Evolutionary conservation across 1,140 invertebrate genomes (phyloP), one percentile per base, ranked within the genome.

Genomic region (Maniola jurtina): DNA sequence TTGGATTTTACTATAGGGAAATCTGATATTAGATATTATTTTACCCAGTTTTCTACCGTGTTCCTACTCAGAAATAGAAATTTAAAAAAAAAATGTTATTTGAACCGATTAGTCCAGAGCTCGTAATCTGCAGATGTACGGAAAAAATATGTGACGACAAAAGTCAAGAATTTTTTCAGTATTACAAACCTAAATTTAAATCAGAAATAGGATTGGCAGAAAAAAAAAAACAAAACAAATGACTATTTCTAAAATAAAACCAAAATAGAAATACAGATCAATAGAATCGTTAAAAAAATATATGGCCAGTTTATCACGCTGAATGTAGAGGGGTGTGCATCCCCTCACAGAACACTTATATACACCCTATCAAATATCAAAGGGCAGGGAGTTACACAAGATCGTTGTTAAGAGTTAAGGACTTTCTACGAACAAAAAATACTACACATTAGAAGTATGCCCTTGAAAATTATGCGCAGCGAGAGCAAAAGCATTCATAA

Each of bases 391-490:
- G 55, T 40, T 16, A 57, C 66, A 68, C 38, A 69, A 74, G 61
- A 64, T 70, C 68, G 50, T 72, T 76, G 68, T 77, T 62, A 67
- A 59, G 62, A 70, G 71, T 62, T 66, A 69, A 57, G 69, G 57
- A 66, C 55, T 61, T 65, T 71, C 54, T 34, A 68, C 64, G 71
- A 5, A 45, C 42, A 79, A 72, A 79, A 76, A 74, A 72, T 69
- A 34, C 59, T 33, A 38, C 36, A 34, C 9, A 14, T 3, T 60
- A 35, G 35, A 64, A 25, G 55, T 59, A 40, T 15, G 66, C 68
- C 66, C 77, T 76, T 75, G 61, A 67, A 69, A 68, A 75, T 76
- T 71, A 73, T 63, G 65, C 72, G 64, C 61, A 69, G 66, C 75
- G 66, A 64, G 69, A 70, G 70, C 70, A 72, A 71, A 68, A 65